These are phyloP conservation scores for Quadroppia sp. DNA, from an alignment of 2,888 invertebrate species.

Conservation along the genomic window DNA sequence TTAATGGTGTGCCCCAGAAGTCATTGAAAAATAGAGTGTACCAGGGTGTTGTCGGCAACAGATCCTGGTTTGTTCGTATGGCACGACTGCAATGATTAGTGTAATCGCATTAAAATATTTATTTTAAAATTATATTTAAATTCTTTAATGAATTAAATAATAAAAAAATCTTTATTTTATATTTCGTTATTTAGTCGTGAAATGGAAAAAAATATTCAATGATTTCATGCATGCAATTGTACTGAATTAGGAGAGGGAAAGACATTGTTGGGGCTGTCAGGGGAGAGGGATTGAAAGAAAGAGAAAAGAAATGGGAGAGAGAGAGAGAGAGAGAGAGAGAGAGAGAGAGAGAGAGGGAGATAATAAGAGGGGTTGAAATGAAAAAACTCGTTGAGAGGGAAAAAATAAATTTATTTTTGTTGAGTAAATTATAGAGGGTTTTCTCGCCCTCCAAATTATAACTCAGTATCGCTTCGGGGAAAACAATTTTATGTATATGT, in stretches of 20 bases:
- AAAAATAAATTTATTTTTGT: constrained; percentile 7
- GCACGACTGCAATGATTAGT: constrained; percentile 79
- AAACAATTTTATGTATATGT: background rate
- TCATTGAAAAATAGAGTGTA: constrained; percentile 79
- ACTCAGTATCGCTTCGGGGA: constrained; percentile 4
- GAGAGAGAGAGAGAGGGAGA: constrained; percentile 38
- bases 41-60: constrained; percentile 77
- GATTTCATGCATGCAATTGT: constrained; percentile 17
- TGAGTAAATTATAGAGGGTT: constrained; percentile 18
- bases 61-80: constrained; percentile 88
- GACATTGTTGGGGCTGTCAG: too few species aligned
- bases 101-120: too few species aligned
- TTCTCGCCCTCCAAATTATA: constrained; percentile 32
- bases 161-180: too few species aligned
- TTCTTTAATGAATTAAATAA: too few species aligned
- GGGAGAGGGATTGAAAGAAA: background rate
- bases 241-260: constrained; percentile 40
- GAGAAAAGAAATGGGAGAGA: background rate
- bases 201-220: background rate
- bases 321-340: background rate
- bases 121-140: too few species aligned
- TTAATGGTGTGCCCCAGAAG: constrained; percentile 96
- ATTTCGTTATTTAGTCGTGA: background rate
- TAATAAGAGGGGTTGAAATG: constrained; percentile 5
- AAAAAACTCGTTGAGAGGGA: constrained; percentile 6